A percentile compares a stretch with the other conserved stretches of the same genome.
Evolutionary conservation across 2,113 vertebrate genomes (phyloP).

Genomic region (Daubentonia madagascariensis): DNA sequence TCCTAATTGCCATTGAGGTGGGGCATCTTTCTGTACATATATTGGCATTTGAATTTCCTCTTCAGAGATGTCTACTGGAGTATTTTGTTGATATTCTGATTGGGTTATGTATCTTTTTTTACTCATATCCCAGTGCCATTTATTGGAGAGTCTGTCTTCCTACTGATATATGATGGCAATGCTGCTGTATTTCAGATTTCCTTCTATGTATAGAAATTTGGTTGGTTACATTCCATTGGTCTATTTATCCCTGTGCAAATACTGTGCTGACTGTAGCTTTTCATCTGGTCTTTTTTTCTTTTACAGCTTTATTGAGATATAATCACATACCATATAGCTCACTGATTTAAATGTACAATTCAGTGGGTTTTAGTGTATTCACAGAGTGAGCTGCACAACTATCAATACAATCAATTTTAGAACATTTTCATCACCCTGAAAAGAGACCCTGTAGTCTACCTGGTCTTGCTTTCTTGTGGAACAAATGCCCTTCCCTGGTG

Average conservation of each 20-base stretch:
- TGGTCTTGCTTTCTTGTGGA: not conserved
- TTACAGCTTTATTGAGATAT: not conserved
- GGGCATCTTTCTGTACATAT: not conserved
- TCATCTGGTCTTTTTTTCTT: not conserved
- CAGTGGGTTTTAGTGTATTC: not conserved
- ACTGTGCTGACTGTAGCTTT: not conserved
- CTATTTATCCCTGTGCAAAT: not conserved
- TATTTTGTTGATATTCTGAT: not conserved
- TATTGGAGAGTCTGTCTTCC: not conserved
- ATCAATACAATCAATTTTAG: not conserved
- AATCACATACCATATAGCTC: not conserved
- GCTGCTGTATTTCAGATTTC: not conserved
- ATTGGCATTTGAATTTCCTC: not conserved
- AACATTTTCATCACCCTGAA: not conserved
- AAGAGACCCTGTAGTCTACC: not conserved
- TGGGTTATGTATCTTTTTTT: not conserved
- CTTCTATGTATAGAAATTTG: not conserved
- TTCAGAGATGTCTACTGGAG: not conserved
- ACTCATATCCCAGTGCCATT: not conserved
- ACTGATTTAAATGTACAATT: not conserved
- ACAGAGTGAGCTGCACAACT: not conserved
- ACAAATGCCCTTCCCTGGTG: not conserved
- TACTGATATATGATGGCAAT: fast-evolving
- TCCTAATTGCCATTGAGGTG: not conserved
- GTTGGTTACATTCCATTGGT: no score